Percentiles rank a stretch among this genome's conserved stretches.
Evolutionary conservation across 2,797 vertebrate genomes (phyloP).

Genomic region (Zenarchopterus dispar): DNA sequence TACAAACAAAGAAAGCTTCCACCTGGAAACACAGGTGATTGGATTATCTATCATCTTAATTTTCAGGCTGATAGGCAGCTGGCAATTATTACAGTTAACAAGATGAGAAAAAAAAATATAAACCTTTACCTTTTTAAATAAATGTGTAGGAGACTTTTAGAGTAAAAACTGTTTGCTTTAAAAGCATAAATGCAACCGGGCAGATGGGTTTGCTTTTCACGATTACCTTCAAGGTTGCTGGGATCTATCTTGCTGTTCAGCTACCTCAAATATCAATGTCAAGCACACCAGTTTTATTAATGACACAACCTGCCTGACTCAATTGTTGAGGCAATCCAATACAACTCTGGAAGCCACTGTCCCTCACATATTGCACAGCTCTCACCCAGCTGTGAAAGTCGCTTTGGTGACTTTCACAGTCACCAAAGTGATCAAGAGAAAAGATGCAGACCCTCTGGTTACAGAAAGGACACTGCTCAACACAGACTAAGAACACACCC

Average conservation of each 20-base stretch:
- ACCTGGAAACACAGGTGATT: too few relatives aligned
- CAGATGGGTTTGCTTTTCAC: conserved; percentile 8
- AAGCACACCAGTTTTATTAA: conserved; percentile 3
- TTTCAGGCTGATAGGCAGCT: too few relatives aligned
- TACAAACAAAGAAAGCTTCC: too few relatives aligned
- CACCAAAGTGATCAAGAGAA: conserved; percentile 36
- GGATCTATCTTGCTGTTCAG: conserved; percentile 14
- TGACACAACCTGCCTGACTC: conserved; percentile 16
- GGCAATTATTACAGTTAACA: too few relatives aligned
- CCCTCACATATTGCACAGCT: conserved; percentile 20
- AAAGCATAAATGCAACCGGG: conserved; percentile 8
- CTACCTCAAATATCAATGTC: conserved; percentile 16
- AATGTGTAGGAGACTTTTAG: too few relatives aligned
- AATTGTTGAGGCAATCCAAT: conserved; percentile 5
- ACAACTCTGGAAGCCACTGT: conserved; percentile 22
- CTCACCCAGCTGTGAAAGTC: conserved; percentile 20
- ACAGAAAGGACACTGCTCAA: conserved; percentile 49
- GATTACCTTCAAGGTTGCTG: not conserved
- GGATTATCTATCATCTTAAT: too few relatives aligned
- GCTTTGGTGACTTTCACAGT: conserved; percentile 50
- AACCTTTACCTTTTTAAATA: too few relatives aligned
- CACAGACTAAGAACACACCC: conserved; percentile 24
- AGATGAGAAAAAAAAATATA: too few relatives aligned
- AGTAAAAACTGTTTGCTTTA: not conserved
- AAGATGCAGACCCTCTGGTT: conserved; percentile 52